Conservation (phyloP, 2,113 vertebrate genomes). For the Pseudolaguvia tuberculata region DNA sequence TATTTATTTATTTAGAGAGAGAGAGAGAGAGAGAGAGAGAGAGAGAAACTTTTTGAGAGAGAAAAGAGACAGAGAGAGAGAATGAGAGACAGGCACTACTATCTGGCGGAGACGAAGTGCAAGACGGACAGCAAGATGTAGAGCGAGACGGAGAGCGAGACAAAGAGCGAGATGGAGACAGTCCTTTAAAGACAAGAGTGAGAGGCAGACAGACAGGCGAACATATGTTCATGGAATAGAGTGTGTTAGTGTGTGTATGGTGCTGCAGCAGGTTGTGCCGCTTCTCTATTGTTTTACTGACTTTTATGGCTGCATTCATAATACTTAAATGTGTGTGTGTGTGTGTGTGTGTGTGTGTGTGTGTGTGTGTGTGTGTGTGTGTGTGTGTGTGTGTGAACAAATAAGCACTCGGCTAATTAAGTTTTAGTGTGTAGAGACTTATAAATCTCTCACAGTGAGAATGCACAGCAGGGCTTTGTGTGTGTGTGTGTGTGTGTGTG, state of each 20-base stretch:
- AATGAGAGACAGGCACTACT: too few species aligned
- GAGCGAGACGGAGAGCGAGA: not conserved
- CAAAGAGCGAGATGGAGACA: not conserved
- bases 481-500: not conserved
- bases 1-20: too few species aligned
- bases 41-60: too few species aligned
- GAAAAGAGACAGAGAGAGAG: too few species aligned
- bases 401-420: slow-evolving; percentile 19
- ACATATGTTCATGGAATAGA: slow-evolving; percentile 7
- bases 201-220: not conserved
- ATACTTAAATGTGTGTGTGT: slow-evolving; percentile 12
- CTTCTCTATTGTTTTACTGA: slow-evolving; percentile 29
- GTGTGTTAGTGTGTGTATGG: not conserved
- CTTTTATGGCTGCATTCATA: slow-evolving; percentile 46
- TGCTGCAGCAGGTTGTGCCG: not conserved
- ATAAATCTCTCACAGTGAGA: slow-evolving; percentile 22
- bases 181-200: too few species aligned
- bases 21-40: too few species aligned
- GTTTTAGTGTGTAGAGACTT: slow-evolving; percentile 18
- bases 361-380: too few species aligned
- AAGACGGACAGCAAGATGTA: too few species aligned
- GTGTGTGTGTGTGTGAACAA: slow-evolving; percentile 10
- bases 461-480: slow-evolving; percentile 9
- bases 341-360: too few species aligned
- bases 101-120: too few species aligned